Percentiles rank a stretch among this genome's conserved stretches.
phyloP scores from a whole-genome alignment of 92 coral and sea anemone species.

The Paragorgia papillata region DNA sequence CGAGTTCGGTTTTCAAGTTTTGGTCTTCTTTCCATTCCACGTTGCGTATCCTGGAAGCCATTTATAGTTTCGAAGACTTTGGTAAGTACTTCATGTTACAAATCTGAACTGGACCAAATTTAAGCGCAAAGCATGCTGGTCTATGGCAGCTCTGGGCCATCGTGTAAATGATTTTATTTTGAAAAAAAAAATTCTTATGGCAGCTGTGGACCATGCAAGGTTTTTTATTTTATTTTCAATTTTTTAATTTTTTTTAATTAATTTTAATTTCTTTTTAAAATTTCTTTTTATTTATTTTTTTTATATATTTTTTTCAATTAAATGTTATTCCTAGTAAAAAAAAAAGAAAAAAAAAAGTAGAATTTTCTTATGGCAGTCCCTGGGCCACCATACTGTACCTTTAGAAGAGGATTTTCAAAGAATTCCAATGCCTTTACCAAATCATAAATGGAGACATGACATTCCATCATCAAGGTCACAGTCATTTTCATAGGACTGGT shows the following conservation, averaged over 20 bases:
- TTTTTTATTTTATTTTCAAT: no score
- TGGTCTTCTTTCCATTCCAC: constrained; percentile 11
- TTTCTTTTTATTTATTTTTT: constrained; percentile 9
- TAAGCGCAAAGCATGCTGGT: no score
- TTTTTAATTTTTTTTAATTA: no score
- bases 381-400: constrained; percentile 36
- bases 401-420: no score
- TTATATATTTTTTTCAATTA: neutral
- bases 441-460: no score
- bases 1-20: neutral
- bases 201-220: neutral
- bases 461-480: no score
- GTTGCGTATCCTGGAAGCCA: neutral
- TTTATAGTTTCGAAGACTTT: no score
- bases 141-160: constrained; percentile 12
- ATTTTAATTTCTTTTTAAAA: neutral
- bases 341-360: neutral
- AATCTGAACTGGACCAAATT: neutral
- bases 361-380: constrained; percentile 3
- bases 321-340: neutral
- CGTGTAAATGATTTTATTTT: neutral
- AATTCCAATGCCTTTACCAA: no score
- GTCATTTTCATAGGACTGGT: no score
- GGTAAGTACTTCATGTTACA: neutral
- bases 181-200: no score